Evolutionary conservation across 2,797 vertebrate species (phyloP).

Genomic region (Astyanax mexicanus): DNA sequence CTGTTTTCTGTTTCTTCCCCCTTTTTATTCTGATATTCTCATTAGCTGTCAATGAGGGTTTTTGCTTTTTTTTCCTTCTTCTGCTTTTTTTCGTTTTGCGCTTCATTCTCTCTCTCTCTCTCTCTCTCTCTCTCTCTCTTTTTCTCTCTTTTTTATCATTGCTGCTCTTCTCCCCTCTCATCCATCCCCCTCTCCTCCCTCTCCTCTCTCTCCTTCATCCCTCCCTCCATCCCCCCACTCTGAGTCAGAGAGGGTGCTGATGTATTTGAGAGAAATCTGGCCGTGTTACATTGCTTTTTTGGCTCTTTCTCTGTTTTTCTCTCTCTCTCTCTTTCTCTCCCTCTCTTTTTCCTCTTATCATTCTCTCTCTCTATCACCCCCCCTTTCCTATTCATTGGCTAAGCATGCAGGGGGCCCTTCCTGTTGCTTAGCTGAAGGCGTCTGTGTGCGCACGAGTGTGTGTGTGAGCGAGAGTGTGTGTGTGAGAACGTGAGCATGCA

Average conservation of each 20-base stretch:
- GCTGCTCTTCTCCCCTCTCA: conserved; percentile 26
- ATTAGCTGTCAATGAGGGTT: neutral
- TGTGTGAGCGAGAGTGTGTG: neutral
- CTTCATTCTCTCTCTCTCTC: too few species aligned
- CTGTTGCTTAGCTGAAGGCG: conserved; percentile 32
- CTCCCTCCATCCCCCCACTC: conserved; percentile 56
- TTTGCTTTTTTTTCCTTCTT: neutral
- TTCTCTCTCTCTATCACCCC: neutral
- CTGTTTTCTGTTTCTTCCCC: conserved; percentile 40
- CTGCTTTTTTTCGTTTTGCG: too few species aligned
- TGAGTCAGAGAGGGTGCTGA: conserved; percentile 55
- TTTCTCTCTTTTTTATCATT: conserved; percentile 26
- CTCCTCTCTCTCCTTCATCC: conserved; percentile 32
- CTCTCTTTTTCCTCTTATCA: neutral
- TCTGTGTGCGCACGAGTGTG: conserved; percentile 14
- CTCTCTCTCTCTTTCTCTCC: neutral
- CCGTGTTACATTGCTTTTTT: conserved; percentile 30
- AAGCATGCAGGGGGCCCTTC: conserved; percentile 17
- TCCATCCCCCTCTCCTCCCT: conserved; percentile 22
- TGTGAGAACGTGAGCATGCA: conserved; percentile 5
- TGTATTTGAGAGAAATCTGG: conserved; percentile 45
- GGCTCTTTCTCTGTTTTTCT: neutral
- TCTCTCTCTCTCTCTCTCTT: conserved; percentile 19
- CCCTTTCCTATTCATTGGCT: neutral
- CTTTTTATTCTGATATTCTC: conserved; percentile 18